Base-by-base conservation (phyloP, 1,140 invertebrate genomes). In the Mya arenaria region DNA sequence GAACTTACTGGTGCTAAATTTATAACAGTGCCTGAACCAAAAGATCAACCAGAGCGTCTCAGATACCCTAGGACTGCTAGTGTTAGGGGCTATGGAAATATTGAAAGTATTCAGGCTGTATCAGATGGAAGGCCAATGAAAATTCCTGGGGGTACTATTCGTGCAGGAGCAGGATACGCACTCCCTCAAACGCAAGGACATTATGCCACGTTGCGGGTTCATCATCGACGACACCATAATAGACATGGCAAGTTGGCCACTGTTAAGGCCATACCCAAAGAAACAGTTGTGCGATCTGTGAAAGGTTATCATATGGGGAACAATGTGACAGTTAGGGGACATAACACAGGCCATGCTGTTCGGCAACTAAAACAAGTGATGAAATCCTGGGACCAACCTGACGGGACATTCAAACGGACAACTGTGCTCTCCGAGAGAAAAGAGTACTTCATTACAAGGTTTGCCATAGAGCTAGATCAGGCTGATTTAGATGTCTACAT, bases 381-480 rank as follows among this genome's bases (percentile, higher is more conserved):
- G 15, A 25, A 28, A 28, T 68, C 62, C 6, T 56, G 28, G 28
- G 66, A 48, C 34, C n/a, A 34, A 39, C 74, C 48, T 15, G 65
- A 55, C 32, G 72, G 68, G 13, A 60, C 41, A 15, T 62, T 71
- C 32, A 34, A 66, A 60, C 48, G 77, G 19, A 39, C 17, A 10
- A 79, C 77, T n/a, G 44, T 48, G 8, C 17, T 37, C 19, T 36
- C 32, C 8, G 85, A 88, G 6, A 62, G 79, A 1, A 90, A 89
- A 48, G 89, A 88, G 48, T 69, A 87, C 34, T 74, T 55, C 23
- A 72, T 92, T 5, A 83, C 80, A 3, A 69, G 87, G 28, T 92
- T 92, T 75, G 86, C 86, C 36, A 90, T 92, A 44, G 87, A 90
- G 69, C 85, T 89, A 36, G 86, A 90, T 34, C 83, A 87, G 63